phyloP scores from a whole-genome alignment of 2,113 vertebrate genomes.

The Calyptommatus sinebrachiatus region DNA sequence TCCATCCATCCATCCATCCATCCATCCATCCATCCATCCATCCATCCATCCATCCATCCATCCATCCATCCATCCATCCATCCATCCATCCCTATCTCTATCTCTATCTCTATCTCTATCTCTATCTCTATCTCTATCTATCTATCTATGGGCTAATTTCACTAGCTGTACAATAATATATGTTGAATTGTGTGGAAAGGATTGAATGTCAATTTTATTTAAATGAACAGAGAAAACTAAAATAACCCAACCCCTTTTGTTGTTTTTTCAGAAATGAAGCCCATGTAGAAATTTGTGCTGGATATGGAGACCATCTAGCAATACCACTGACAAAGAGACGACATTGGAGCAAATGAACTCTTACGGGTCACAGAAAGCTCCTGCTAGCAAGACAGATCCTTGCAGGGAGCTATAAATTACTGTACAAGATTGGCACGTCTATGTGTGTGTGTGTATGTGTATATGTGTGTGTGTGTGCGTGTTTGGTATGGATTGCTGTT shows the following conservation, averaged over 20 bases:
- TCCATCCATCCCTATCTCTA: too few relatives aligned
- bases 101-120: too few relatives aligned
- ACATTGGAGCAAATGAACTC: not conserved
- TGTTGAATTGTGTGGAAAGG: not conserved
- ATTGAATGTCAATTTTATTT: not conserved
- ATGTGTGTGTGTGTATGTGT: not conserved
- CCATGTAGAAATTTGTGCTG: not conserved
- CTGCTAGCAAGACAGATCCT: slow-evolving; percentile 21
- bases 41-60: too few relatives aligned
- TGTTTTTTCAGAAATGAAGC: not conserved
- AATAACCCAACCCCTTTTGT: not conserved
- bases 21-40: too few relatives aligned
- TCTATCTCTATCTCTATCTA: too few relatives aligned
- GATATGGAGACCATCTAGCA: accelerated
- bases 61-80: too few relatives aligned
- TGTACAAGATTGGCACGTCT: not conserved
- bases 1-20: too few relatives aligned
- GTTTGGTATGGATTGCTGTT: slow-evolving; percentile 41
- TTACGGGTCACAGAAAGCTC: slow-evolving; percentile 20
- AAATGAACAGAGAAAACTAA: not conserved
- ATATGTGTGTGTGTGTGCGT: not conserved
- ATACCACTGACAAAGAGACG: accelerated
- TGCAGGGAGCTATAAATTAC: slow-evolving; percentile 38
- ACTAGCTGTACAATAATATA: too few relatives aligned
- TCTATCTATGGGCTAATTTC: too few relatives aligned